These are phyloP conservation scores for Cladopsammia gracilis DNA, from an alignment of 64 coral and sea anemone species.

Conservation along the genomic window DNA sequence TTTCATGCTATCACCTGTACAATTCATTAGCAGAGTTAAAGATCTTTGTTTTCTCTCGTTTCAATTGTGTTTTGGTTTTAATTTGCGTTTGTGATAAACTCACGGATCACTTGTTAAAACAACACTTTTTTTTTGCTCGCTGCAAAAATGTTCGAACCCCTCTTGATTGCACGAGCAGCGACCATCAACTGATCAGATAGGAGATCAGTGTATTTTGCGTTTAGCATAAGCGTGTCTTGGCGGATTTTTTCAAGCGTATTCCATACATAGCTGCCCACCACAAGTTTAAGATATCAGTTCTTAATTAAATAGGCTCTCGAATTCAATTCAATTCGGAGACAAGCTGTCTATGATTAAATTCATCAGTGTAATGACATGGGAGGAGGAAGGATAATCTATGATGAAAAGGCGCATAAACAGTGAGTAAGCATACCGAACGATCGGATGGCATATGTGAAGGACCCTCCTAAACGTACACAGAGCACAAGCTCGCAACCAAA, in stretches of 20 bases:
- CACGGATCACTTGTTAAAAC: background rate
- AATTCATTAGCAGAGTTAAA: conserved; percentile 6
- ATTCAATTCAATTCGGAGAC: conserved; percentile 46
- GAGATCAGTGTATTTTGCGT: background rate
- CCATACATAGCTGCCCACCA: background rate
- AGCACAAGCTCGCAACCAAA: background rate
- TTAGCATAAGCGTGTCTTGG: conserved; percentile 2
- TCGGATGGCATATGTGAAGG: background rate
- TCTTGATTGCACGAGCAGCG: background rate
- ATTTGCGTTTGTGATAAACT: conserved; percentile 15
- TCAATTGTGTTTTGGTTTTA: conserved; percentile 25
- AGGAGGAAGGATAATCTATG: conserved; percentile 51
- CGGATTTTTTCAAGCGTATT: background rate
- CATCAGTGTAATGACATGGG: conserved; percentile 42
- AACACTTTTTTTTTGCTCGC: background rate
- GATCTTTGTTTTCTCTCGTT: conserved; percentile 47
- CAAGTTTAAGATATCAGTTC: conserved; percentile 17
- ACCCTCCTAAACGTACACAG: background rate
- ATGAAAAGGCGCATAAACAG: conserved; percentile 44
- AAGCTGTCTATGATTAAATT: conserved; percentile 48
- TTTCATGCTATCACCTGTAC: background rate
- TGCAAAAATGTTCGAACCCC: background rate
- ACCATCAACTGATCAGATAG: background rate
- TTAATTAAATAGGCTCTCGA: conserved; percentile 53
- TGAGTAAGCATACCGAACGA: conserved; percentile 1